phyloP scores from a whole-genome alignment of 2,888 invertebrate genomes.

The Petrolisthes cinctipes region DNA sequence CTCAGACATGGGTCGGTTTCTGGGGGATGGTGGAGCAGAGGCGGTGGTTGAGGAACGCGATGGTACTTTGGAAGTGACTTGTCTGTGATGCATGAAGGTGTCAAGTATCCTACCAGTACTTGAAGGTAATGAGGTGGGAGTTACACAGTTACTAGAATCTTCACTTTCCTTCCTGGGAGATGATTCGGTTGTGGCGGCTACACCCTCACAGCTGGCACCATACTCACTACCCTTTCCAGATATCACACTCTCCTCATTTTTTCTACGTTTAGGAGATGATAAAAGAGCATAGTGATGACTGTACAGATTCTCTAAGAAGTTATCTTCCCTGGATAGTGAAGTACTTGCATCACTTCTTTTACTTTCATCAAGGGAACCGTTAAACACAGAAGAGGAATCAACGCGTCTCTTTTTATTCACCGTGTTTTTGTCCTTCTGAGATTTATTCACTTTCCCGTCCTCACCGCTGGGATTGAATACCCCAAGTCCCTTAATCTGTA shows the following conservation, averaged over 20 bases:
- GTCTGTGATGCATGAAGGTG: constrained; percentile 15
- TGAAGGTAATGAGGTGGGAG: constrained; percentile 14
- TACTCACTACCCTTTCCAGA: constrained; percentile 21
- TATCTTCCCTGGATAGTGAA: constrained; percentile 14
- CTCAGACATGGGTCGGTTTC: constrained; percentile 7
- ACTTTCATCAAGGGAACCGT: constrained; percentile 39
- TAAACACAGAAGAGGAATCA: constrained; percentile 10
- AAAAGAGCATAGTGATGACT: constrained; percentile 51
- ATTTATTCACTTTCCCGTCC: too few species aligned
- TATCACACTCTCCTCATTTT: constrained; percentile 33
- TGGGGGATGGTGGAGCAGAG: constrained; percentile 14
- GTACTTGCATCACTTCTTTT: constrained; percentile 18
- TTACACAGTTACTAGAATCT: constrained; percentile 4
- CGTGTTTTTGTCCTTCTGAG: too few species aligned
- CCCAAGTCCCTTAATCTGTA: constrained; percentile 64
- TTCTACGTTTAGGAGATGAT: constrained; percentile 50
- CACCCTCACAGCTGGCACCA: not conserved
- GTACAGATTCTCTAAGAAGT: constrained; percentile 49
- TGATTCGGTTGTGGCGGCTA: constrained; percentile 10
- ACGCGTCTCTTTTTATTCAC: too few species aligned
- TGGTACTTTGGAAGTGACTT: constrained; percentile 4
- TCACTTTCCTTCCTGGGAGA: constrained; percentile 15
- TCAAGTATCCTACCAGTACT: not conserved
- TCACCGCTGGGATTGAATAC: constrained; percentile 30
- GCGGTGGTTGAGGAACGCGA: not conserved